Conservation (phyloP, 2,888 invertebrate species). For the Achlya flavicornis region DNA sequence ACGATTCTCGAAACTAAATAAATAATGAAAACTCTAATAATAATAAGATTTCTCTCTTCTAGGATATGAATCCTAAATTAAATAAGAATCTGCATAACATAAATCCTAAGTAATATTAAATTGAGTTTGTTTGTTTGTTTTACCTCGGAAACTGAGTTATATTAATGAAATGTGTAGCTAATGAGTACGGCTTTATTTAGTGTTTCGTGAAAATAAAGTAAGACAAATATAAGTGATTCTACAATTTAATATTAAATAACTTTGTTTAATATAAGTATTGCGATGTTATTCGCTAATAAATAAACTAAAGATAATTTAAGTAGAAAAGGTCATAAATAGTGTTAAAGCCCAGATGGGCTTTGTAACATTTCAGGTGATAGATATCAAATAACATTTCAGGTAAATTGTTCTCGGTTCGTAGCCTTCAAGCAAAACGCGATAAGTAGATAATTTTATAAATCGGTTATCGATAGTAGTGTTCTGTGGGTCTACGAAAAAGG, state of each 20-base stretch:
- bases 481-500: too few relatives aligned
- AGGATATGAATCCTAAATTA: too few relatives aligned
- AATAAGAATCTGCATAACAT: too few relatives aligned
- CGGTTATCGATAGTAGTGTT: background rate
- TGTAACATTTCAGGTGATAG: background rate
- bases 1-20: background rate
- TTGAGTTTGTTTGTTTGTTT: too few relatives aligned
- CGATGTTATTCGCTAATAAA: background rate
- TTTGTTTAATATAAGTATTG: conserved; percentile 77
- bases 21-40: background rate
- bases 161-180: background rate
- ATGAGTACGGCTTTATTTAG: background rate
- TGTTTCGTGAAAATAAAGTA: background rate
- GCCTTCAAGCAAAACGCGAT: background rate
- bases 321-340: background rate
- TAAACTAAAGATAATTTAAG: background rate
- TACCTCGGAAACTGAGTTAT: background rate
- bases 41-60: too few relatives aligned
- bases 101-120: too few relatives aligned
- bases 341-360: background rate
- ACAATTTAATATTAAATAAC: conserved; percentile 7
- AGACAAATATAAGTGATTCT: background rate
- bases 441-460: background rate
- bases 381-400: too few relatives aligned
- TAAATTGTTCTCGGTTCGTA: background rate